Base-by-base conservation (phyloP, 2,113 vertebrate genomes). In the Hyperoodon ampullatus region DNA sequence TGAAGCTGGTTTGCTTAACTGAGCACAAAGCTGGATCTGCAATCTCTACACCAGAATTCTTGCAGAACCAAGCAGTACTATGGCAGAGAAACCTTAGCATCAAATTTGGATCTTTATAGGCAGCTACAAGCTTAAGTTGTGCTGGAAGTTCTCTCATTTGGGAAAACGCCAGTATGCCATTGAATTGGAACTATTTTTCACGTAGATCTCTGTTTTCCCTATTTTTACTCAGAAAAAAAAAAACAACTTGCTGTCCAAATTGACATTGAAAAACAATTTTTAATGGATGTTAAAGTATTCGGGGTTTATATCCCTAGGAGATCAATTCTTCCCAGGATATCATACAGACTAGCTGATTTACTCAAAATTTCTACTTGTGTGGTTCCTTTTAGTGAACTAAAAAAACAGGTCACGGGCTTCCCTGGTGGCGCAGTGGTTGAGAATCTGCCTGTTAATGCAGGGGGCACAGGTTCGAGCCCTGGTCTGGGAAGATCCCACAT, bases 1-100 rank as follows among this genome's bases (percentile, higher is more conserved):
- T n/a, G 33, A 86, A 47, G 50, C 58, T 35, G 28, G 60, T 77
- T 95, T 93, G 92, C 95, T 87, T 94, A 92, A 94, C 63, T 80
- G 65, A 96, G 77, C 70, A 35, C 91, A 94, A 92, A 68, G 23
- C 71, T 63, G 53, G 5, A 55, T 92, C 47, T 82, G 47, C 44
- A 47, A 12, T 95, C 53, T 70, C 44, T 42, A 93, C 24, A 30
- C 74, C 21, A 53, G 89, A 93, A 92, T 95, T 89, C 70, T 65
- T 82, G 47, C 39, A 90, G 74, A 94, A 88, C 50, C 53, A 55
- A 93, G 42, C 55, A 71, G 18, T 58, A 61, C 15, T 35, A n/a
- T 26, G 50, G 44, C 39, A 60, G 74, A 92, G 74, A 86, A 93
- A n/a, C 23, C 63, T 88, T 35, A 33, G 35, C 6, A 7, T 84